Percentiles rank a stretch among this genome's conserved stretches.
phyloP scores from a whole-genome alignment of 2,888 invertebrate species.

The Mechanitis messenoides region DNA sequence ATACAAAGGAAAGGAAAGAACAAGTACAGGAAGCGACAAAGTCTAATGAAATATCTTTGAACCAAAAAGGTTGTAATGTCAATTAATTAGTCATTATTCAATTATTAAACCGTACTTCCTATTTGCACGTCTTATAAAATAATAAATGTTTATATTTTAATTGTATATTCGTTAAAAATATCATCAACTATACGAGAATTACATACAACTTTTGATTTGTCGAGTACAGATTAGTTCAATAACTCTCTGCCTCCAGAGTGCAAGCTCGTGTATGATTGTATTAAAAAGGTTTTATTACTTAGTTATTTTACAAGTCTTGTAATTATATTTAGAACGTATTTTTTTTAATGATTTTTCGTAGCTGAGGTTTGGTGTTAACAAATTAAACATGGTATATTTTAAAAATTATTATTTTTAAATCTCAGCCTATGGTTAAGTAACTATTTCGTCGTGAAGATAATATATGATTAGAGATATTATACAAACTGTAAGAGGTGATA shows the following conservation, averaged over 20 bases:
- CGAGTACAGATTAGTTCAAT: background rate
- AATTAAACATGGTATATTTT: no score
- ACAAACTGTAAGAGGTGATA: no score
- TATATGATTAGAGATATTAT: no score
- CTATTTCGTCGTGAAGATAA: no score
- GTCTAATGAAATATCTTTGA: slow-evolving; percentile 3
- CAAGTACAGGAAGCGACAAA: background rate
- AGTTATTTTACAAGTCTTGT: background rate
- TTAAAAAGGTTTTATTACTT: background rate
- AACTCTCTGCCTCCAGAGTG: background rate
- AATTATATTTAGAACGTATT: background rate
- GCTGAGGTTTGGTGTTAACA: no score
- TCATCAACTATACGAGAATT: background rate
- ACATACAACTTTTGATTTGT: background rate
- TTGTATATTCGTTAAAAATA: background rate
- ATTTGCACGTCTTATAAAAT: background rate
- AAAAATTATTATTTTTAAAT: no score
- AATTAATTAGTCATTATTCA: background rate
- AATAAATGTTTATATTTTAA: background rate
- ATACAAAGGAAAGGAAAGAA: background rate
- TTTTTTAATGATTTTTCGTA: no score
- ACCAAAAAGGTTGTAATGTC: slow-evolving; percentile 2
- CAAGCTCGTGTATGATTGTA: background rate
- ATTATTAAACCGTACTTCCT: slow-evolving; percentile 1
- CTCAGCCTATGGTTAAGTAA: no score